Evolutionary conservation across 2,113 vertebrate genomes (phyloP).

Genomic region (Crotalus viridis): DNA sequence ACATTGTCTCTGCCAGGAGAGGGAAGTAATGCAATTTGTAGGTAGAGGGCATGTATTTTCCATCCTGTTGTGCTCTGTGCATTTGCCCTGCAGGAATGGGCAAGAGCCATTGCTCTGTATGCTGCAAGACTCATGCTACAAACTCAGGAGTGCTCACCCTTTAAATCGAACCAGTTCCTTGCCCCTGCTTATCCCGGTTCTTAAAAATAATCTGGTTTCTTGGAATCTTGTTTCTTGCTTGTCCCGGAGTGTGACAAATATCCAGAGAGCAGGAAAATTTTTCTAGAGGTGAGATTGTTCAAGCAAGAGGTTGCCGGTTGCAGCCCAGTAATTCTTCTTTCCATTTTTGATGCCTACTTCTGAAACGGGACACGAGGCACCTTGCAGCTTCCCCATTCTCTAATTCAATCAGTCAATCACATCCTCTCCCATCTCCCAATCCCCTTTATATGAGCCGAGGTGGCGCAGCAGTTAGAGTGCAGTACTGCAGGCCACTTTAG

Average conservation of each 20-base stretch:
- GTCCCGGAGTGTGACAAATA: background rate
- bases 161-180: background rate
- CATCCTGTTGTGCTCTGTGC: background rate
- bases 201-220: background rate
- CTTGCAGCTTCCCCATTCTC: background rate
- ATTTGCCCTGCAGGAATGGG: slow-evolving; percentile 77
- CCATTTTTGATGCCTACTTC: background rate
- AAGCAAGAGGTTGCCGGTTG: background rate
- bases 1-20: background rate
- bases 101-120: slow-evolving; percentile 32
- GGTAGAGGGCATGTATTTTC: background rate
- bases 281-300: background rate
- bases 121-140: background rate
- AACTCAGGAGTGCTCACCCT: background rate
- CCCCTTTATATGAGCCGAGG: background rate
- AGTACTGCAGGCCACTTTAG: too few relatives aligned
- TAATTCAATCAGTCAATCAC: background rate
- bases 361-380: background rate
- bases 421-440: background rate
- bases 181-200: background rate
- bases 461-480: too few relatives aligned
- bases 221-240: background rate
- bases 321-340: background rate
- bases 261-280: background rate
- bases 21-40: background rate